Conservation (phyloP, 2,113 vertebrate genomes). For the Plecotus auritus region DNA sequence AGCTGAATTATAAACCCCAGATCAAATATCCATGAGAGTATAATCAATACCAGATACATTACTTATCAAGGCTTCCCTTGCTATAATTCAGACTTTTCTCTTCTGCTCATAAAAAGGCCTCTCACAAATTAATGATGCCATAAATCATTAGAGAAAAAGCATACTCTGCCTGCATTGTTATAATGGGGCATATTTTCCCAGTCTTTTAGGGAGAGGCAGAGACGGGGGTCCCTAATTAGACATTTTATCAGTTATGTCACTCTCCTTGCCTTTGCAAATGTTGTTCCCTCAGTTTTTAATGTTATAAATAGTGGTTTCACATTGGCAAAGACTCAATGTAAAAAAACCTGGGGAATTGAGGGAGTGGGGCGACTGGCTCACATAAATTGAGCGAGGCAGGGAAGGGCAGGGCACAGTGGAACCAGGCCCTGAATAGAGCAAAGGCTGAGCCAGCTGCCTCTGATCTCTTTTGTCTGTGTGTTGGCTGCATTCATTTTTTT, state of each 20-base stretch:
- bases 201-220: neutral
- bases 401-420: neutral
- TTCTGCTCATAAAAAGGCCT: neutral
- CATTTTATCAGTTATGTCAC: neutral
- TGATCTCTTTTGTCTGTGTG: neutral
- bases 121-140: neutral
- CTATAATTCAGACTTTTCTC: slow-evolving; percentile 11
- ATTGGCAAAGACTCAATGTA: neutral
- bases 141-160: slow-evolving; percentile 27
- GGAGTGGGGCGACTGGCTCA: neutral
- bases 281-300: neutral
- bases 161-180: neutral
- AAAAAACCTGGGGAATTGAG: neutral
- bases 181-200: neutral
- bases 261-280: neutral
- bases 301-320: neutral
- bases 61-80: slow-evolving; percentile 23
- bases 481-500: neutral
- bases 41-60: slow-evolving; percentile 30
- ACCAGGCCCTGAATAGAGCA: neutral
- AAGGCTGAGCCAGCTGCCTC: neutral
- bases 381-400: neutral
- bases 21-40: neutral
- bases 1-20: neutral
- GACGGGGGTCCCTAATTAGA: neutral